Evolutionary conservation across 2,888 invertebrate species (phyloP).

Genomic region (Helobdella robusta): DNA sequence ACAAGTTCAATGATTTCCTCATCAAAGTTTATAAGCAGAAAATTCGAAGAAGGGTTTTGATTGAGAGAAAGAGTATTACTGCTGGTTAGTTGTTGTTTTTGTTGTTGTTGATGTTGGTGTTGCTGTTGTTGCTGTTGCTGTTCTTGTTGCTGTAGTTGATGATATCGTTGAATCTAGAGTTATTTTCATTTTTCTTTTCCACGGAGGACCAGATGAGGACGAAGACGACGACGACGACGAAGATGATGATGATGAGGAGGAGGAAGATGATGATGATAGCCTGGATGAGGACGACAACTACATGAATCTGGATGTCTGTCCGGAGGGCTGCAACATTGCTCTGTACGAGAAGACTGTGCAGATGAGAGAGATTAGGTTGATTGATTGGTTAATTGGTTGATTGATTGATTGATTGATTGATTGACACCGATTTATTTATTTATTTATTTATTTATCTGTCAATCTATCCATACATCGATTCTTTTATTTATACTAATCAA

Average conservation of each 20-base stretch:
- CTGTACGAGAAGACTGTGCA: slow-evolving; percentile 19
- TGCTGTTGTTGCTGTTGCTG: not conserved
- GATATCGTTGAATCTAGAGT: not conserved
- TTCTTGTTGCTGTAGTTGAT: too few relatives aligned
- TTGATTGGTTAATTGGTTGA: too few relatives aligned
- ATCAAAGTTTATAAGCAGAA: slow-evolving; percentile 23
- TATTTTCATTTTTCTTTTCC: too few relatives aligned
- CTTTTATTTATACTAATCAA: too few relatives aligned
- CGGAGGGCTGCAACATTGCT: slow-evolving; percentile 24
- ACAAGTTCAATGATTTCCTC: slow-evolving; percentile 24
- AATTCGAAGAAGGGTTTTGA: not conserved
- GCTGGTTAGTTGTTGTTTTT: not conserved
- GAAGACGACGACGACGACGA: slow-evolving; percentile 7
- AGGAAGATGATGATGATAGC: not conserved
- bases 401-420: too few relatives aligned
- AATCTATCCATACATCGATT: too few relatives aligned
- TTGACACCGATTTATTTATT: too few relatives aligned
- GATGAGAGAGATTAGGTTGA: slow-evolving; percentile 13
- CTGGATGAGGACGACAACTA: slow-evolving; percentile 13
- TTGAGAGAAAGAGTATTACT: not conserved
- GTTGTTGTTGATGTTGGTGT: not conserved
- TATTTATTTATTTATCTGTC: too few relatives aligned
- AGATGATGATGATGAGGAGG: not conserved
- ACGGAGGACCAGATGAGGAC: not conserved
- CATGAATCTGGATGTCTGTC: slow-evolving; percentile 21